These are phyloP conservation scores for Gallinago media DNA, from an alignment of 2,113 vertebrate genomes.

Conservation along the genomic window DNA sequence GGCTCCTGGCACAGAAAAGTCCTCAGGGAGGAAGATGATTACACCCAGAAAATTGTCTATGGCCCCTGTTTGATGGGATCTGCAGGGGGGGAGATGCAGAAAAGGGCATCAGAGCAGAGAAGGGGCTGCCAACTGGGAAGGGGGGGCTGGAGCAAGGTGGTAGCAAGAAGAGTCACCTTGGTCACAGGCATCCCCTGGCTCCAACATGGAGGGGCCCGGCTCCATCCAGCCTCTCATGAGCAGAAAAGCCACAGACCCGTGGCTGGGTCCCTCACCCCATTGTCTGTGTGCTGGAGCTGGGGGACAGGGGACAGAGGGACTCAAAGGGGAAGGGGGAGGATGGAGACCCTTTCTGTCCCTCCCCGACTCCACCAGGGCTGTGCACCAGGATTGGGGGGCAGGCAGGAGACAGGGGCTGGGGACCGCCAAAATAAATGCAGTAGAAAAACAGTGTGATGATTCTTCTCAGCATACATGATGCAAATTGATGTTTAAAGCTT, in stretches of 20 bases:
- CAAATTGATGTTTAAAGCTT: slow-evolving; percentile 60
- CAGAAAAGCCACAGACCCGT: neutral
- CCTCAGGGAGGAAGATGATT: neutral
- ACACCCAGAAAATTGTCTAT: neutral
- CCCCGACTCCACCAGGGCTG: neutral
- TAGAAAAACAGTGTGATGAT: neutral
- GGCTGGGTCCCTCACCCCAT: neutral
- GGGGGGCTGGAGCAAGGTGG: neutral
- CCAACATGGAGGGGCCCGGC: neutral
- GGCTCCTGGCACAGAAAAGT: neutral
- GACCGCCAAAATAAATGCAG: neutral
- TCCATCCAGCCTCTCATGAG: neutral
- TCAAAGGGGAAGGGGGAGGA: too few species aligned
- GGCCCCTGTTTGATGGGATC: neutral
- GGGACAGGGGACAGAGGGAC: neutral
- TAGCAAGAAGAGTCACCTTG: neutral
- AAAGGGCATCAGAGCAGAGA: neutral
- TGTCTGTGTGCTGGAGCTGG: neutral
- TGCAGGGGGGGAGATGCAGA: neutral
- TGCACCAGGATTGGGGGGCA: accelerated
- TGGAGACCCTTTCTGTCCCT: neutral
- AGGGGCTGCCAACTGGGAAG: neutral
- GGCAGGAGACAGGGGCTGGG: neutral
- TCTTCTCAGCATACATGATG: neutral
- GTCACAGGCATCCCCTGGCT: neutral